Base-by-base conservation (phyloP, 2,888 invertebrate species). In the Patella ulyssiponensis region DNA sequence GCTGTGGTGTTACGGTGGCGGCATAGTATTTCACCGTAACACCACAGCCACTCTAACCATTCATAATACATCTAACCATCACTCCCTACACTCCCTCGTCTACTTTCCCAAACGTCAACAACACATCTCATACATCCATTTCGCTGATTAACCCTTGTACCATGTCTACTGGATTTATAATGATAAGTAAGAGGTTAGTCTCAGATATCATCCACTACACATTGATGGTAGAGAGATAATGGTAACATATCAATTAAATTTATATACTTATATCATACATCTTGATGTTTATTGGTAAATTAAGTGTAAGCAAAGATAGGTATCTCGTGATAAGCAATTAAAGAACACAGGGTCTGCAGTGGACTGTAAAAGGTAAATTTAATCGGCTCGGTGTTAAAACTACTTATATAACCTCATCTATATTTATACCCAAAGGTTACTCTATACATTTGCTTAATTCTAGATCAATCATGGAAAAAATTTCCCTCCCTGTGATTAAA, bases 341-440 rank as follows among this genome's bases (percentile, higher is more conserved):
- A 23, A 64, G 64, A 64, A 20, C 20, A 20, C 23, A 64, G 23
- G 23, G 64, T 64, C 64, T 20, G 64, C 23, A 14, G 64, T 5
- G 14, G 15, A 14, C 64, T 23, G 23, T 64, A 23, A 64, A 64
- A 20, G 23, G 14, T 23, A 12, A 14, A 64, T 64, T 64, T 64
- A 64, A 64, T 64, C n/a, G 64, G 23, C 14, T 44, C 7, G 1
- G 23, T 23, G 20, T 64, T 23, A 64, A 64, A 64, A 64, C 64
- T n/a, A 64, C 64, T 64, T 23, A 64, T 23, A 64, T 23, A 64
- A 64, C 64, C 64, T 23, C 64, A 64, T 64, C 64, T 64, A 23
- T n/a, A 64, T 64, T 64, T 23, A 64, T 23, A 64, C 23, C 64
- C 20, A 64, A 64, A 64, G 64, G 64, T 64, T 20, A 64, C 23